Evolutionary conservation across 2,797 vertebrate species (phyloP).

Genomic region (Phaenicophaeus curvirostris): DNA sequence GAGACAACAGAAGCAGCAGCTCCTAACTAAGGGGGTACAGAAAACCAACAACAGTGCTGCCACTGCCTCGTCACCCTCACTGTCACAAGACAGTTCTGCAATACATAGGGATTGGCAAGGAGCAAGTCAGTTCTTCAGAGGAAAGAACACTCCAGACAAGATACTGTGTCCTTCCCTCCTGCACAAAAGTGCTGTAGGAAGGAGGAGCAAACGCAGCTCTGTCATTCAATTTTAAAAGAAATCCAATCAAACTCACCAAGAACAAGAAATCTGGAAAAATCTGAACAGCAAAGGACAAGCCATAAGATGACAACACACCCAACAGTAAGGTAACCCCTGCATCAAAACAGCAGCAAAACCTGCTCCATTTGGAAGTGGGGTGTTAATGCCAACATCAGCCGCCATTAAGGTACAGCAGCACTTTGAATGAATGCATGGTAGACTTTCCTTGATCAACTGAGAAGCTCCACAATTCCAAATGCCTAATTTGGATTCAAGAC

Average conservation of each 20-base stretch:
- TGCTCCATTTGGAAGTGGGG: not conserved
- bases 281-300: not conserved
- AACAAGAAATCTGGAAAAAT: not conserved
- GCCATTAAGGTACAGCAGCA: not conserved
- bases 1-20: not conserved
- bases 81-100: not conserved
- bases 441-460: not conserved
- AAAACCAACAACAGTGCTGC: not conserved
- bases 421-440: not conserved
- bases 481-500: not conserved
- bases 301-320: not conserved
- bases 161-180: not conserved
- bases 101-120: not conserved
- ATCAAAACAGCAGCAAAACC: not conserved
- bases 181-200: not conserved
- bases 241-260: not conserved
- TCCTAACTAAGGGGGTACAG: not conserved
- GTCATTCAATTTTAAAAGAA: not conserved
- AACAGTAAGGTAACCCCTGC: not conserved
- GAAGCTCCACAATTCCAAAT: not conserved
- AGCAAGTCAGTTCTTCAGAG: not conserved
- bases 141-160: not conserved
- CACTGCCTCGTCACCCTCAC: not conserved
- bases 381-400: not conserved
- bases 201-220: not conserved